phyloP scores from a whole-genome alignment of 2,113 vertebrate genomes.

The Euleptes europaea region DNA sequence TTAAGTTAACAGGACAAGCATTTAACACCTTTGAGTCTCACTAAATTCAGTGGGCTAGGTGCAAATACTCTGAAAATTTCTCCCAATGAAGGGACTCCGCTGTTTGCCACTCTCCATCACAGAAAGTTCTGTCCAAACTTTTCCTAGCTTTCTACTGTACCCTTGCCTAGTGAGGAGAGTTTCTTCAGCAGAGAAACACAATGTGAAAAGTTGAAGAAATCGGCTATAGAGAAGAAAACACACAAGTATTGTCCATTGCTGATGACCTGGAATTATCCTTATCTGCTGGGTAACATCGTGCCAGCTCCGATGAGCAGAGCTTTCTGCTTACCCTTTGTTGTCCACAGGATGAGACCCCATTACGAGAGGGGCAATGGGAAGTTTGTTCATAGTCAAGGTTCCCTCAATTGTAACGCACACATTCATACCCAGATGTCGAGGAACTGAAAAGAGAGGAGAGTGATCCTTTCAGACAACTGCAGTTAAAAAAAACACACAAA shows the following conservation, averaged over 20 bases:
- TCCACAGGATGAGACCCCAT: conserved; percentile 96
- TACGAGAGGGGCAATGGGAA: conserved; percentile 94
- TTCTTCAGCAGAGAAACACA: neutral
- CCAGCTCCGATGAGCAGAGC: fast-evolving
- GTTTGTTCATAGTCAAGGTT: conserved; percentile 88
- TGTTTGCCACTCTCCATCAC: neutral
- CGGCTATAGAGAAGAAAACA: neutral
- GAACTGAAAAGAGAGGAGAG: conserved; percentile 75
- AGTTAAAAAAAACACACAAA: neutral
- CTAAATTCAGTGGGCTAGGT: neutral
- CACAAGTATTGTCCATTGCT: neutral
- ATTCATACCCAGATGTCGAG: conserved; percentile 88
- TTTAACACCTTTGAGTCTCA: neutral
- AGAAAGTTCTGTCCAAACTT: neutral
- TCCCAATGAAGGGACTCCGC: neutral
- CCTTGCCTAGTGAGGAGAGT: neutral
- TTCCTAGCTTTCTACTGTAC: neutral
- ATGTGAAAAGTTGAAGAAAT: neutral
- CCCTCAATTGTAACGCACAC: conserved; percentile 94
- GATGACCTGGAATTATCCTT: neutral
- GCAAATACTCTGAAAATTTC: neutral
- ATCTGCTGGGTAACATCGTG: neutral
- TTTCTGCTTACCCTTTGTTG: conserved; percentile 89
- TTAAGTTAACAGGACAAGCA: neutral
- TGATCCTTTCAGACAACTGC: neutral